Base-by-base conservation (phyloP, 2,113 vertebrate genomes). In the Dissostichus mawsoni region DNA sequence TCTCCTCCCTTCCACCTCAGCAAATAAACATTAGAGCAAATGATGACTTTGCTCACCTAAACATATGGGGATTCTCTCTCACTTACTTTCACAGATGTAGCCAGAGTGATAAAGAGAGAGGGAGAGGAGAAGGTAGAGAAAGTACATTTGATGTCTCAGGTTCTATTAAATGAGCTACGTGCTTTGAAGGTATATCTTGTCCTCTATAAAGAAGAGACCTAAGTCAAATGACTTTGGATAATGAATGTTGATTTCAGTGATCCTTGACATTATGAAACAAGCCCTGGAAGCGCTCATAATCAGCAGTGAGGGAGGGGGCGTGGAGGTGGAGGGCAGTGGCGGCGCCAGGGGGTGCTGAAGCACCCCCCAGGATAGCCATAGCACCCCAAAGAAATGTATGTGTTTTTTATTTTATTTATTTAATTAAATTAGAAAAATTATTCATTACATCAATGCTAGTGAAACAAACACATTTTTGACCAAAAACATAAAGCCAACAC, bases 21-120 rank as follows among this genome's bases (percentile, higher is more conserved):
- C 92, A 94, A 91, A 94, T 95, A 96, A 96, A 94, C 92, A 93
- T 87, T 90, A 94, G 84, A 83, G 92, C 95, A 81, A 96, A 96
- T 96, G 87, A 93, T 91, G 91, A 92, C 91, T 95, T 92, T 92
- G 91, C 90, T 91, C 95, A 93, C 92, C 94, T 94, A 78, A 95
- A 92, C 94, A 96, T 92, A 95, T 92, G 91, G 82, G 85, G 91
- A 87, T 88, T 66, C 80, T 52, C 55, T 78, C 90, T 92, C 9
- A 1, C 7, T 69, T 56, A 48, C 51, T 67, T 62, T 44, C 69
- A 53, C 4, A 41, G 61, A 67, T 47, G 48, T 29, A 68, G 33
- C 8, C 61, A 63, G 66, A 29, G 47, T 62, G 55, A 80, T 50
- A 69, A 48, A 68, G 17, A 16, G 7, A 48, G 20, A n/a, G n/a